A percentile compares a stretch with the other conserved stretches of the same genome.
phyloP scores from a whole-genome alignment of 1,140 invertebrate species.

The Pantala flavescens region DNA sequence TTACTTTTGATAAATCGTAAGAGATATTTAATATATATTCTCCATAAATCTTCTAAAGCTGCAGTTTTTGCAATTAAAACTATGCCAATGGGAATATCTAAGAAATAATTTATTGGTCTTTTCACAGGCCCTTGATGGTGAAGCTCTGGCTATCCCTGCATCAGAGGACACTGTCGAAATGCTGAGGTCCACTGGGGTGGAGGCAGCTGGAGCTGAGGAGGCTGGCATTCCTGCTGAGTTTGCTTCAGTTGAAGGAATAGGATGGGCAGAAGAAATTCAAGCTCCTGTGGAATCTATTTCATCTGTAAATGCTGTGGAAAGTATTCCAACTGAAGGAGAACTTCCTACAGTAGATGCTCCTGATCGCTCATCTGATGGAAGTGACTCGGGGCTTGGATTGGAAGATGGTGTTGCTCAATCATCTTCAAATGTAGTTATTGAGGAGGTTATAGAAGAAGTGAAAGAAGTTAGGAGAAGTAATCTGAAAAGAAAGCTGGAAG shows the following conservation, averaged over 20 bases:
- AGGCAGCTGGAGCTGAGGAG: neutral
- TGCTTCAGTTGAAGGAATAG: neutral
- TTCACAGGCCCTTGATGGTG: neutral
- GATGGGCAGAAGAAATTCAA: neutral
- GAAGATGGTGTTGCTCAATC: constrained; percentile 30
- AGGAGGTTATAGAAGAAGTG: neutral
- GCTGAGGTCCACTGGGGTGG: neutral
- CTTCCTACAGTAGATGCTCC: neutral
- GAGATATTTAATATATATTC: neutral
- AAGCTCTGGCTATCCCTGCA: neutral
- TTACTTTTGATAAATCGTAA: neutral
- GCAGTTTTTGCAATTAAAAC: no score
- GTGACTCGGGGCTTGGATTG: constrained; percentile 64
- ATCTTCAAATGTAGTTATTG: neutral
- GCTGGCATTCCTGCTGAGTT: neutral
- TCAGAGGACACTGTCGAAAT: neutral
- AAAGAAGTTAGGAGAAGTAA: constrained; percentile 32
- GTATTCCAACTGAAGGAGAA: neutral
- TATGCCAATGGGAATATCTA: no score
- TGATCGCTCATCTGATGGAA: constrained; percentile 56
- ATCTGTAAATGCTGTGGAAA: neutral
- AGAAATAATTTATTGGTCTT: neutral
- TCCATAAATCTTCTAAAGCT: no score
- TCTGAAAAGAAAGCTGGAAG: constrained; percentile 37
- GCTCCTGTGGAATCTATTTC: neutral